Evolutionary conservation across 1,140 invertebrate genomes (phyloP).

Genomic region (Orchestia grillus): DNA sequence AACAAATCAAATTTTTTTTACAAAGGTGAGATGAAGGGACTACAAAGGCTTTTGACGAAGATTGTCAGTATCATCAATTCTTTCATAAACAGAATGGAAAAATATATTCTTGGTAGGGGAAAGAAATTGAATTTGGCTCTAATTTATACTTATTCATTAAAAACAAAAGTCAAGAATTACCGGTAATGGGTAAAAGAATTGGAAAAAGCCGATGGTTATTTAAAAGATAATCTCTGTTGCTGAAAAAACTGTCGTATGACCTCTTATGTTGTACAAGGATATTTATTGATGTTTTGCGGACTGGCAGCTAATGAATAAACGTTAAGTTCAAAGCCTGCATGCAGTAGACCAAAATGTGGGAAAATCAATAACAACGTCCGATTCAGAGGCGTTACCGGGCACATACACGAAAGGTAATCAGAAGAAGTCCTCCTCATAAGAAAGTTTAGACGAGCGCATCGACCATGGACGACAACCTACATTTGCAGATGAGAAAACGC

Average conservation of each 20-base stretch:
- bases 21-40: background rate
- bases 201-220: background rate
- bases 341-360: background rate
- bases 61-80: background rate
- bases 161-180: background rate
- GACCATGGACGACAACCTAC: constrained; percentile 18
- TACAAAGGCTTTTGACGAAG: background rate
- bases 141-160: background rate
- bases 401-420: background rate
- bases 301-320: background rate
- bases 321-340: background rate
- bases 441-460: background rate
- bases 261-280: background rate
- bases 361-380: background rate
- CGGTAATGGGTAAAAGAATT: background rate
- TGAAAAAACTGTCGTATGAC: background rate
- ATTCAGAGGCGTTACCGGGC: background rate
- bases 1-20: background rate
- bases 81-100: too few species aligned
- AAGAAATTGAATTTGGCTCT: background rate
- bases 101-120: background rate
- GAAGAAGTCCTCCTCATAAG: background rate
- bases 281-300: background rate
- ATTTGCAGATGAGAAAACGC: constrained; percentile 7
- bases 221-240: background rate